A percentile compares a stretch with the other conserved stretches of the same genome.
These are phyloP conservation scores for Chrysina gloriosa DNA, from an alignment of 2,888 invertebrate genomes.

Conservation along the genomic window DNA sequence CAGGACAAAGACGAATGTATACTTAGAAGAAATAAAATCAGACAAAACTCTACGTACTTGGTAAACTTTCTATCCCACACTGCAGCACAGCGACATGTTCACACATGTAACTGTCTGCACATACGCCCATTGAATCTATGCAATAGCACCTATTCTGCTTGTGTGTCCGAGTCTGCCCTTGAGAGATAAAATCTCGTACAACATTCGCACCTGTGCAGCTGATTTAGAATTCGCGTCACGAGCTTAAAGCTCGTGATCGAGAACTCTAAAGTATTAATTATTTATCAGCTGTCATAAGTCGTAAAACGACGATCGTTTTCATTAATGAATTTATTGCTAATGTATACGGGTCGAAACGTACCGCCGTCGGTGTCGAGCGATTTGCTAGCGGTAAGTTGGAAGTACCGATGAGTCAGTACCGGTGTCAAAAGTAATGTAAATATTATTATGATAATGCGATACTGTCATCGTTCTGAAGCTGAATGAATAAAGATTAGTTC, in stretches of 20 bases:
- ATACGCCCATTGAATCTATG: too few relatives aligned
- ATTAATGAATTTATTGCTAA: conserved; percentile 26
- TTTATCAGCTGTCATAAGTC: conserved; percentile 25
- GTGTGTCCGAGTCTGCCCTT: conserved; percentile 13
- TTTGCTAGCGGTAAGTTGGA: not conserved
- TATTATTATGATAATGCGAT: conserved; percentile 2
- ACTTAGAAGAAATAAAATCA: too few relatives aligned
- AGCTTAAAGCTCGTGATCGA: conserved; percentile 32
- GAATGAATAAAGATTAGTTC: too few relatives aligned
- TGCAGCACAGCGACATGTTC: too few relatives aligned
- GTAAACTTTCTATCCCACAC: too few relatives aligned
- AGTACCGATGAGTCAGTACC: conserved; percentile 14
- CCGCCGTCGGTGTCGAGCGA: not conserved
- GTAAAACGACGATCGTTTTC: conserved; percentile 13
- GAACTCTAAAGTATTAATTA: conserved; percentile 32
- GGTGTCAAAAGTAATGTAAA: conserved; percentile 8
- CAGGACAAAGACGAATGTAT: too few relatives aligned
- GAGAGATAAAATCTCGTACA: conserved; percentile 17
- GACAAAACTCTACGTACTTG: too few relatives aligned
- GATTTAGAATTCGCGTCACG: conserved; percentile 32
- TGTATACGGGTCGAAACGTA: not conserved
- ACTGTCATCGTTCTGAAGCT: not conserved
- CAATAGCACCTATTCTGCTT: not conserved
- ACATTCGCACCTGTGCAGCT: conserved; percentile 35
- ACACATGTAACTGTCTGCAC: too few relatives aligned